phyloP scores from a whole-genome alignment of 2,797 vertebrate genomes.

The Lateolabrax maculatus region DNA sequence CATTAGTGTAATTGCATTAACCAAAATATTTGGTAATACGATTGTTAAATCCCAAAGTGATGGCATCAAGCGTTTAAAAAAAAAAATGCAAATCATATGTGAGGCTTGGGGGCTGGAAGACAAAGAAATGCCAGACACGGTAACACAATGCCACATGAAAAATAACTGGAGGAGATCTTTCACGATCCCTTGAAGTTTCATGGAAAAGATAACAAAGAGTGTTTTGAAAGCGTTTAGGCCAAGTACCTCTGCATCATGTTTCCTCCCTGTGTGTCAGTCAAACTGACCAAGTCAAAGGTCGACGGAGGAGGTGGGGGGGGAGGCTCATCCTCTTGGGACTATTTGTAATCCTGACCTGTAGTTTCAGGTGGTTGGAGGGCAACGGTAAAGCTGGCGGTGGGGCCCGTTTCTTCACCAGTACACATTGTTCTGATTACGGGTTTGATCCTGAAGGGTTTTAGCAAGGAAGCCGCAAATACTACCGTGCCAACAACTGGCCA shows the following conservation, averaged over 20 bases:
- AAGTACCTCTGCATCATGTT: slow-evolving; percentile 63
- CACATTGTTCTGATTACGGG: slow-evolving; percentile 73
- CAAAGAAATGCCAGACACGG: slow-evolving; percentile 52
- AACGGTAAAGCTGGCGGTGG: slow-evolving; percentile 37
- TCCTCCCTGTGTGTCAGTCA: slow-evolving; percentile 74
- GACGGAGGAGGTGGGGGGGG: slow-evolving; percentile 17
- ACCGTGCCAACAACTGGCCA: slow-evolving; percentile 31
- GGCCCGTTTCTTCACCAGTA: slow-evolving; percentile 41
- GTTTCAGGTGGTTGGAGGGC: slow-evolving; percentile 77
- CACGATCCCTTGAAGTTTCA: slow-evolving; percentile 52
- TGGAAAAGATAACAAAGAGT: slow-evolving; percentile 70
- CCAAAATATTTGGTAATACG: slow-evolving; percentile 52
- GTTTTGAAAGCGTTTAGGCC: slow-evolving; percentile 63
- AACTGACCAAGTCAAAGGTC: slow-evolving; percentile 83
- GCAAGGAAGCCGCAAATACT: slow-evolving; percentile 46
- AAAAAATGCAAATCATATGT: slow-evolving; percentile 48
- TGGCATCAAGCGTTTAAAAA: slow-evolving; percentile 36
- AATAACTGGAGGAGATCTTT: slow-evolving; percentile 54
- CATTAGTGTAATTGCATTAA: slow-evolving; percentile 62
- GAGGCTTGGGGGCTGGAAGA: slow-evolving; percentile 22
- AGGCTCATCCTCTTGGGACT: slow-evolving; percentile 63
- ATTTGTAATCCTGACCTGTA: slow-evolving; percentile 76
- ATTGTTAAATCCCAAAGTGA: slow-evolving; percentile 36
- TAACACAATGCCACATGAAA: slow-evolving; percentile 63
- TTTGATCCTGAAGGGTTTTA: slow-evolving; percentile 61